These are phyloP conservation scores for Baccha elongata DNA, from an alignment of 2,888 invertebrate genomes.

Conservation along the genomic window DNA sequence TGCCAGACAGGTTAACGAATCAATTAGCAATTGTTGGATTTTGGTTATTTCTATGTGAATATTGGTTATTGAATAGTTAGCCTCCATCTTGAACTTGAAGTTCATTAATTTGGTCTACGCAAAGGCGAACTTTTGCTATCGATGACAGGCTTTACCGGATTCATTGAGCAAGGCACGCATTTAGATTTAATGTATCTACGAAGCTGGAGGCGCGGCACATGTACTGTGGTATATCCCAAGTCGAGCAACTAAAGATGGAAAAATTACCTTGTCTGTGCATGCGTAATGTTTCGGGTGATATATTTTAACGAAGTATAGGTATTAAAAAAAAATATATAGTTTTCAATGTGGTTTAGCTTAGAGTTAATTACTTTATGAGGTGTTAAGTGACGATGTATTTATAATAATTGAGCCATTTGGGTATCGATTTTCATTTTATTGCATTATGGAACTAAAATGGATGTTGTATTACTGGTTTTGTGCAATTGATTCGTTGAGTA, in stretches of 20 bases:
- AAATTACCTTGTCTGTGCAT: constrained; percentile 34
- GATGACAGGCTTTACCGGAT: constrained; percentile 56
- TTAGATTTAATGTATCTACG: constrained; percentile 5
- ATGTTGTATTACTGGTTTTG: not conserved
- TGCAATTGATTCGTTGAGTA: too few relatives aligned
- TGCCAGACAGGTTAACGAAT: constrained; percentile 63
- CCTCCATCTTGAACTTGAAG: constrained; percentile 70
- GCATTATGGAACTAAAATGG: not conserved
- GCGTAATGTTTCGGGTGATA: constrained; percentile 34
- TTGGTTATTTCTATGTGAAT: constrained; percentile 36
- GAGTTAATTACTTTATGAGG: constrained; percentile 32
- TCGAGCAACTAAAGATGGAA: not conserved
- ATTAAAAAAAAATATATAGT: constrained; percentile 10
- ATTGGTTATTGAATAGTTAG: constrained; percentile 36
- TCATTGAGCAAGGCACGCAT: constrained; percentile 54
- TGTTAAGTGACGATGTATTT: constrained; percentile 33
- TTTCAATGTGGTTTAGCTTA: constrained; percentile 23
- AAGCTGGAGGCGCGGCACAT: constrained; percentile 62
- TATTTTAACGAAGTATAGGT: constrained; percentile 11
- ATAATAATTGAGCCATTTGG: not conserved
- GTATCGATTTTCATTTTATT: constrained; percentile 15
- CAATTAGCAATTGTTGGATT: constrained; percentile 57
- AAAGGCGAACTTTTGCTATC: constrained; percentile 36
- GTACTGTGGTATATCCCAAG: not conserved
- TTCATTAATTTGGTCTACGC: constrained; percentile 29